Conservation (phyloP, 2,888 invertebrate species). For the Pecten maximus region DNA sequence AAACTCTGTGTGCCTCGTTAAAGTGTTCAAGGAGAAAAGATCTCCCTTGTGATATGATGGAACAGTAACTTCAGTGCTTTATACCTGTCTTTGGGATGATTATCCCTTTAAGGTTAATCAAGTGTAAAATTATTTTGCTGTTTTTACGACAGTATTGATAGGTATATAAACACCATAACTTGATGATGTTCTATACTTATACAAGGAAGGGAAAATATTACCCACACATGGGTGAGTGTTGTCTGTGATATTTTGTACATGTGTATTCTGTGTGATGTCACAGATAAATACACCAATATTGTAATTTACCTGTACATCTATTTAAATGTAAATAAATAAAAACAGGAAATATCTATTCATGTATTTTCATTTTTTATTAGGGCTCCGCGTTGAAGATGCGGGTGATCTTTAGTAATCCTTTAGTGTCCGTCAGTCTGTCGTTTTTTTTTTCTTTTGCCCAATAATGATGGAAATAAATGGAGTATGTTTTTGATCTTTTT, state of each 20-base stretch:
- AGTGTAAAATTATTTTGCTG: neutral
- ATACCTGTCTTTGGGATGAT: neutral
- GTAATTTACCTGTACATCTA: constrained; percentile 5
- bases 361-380: too few relatives aligned
- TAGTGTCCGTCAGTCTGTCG: too few relatives aligned
- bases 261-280: neutral
- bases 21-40: too few relatives aligned
- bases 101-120: neutral
- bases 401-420: too few relatives aligned
- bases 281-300: neutral
- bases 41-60: too few relatives aligned
- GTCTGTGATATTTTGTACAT: constrained; percentile 24
- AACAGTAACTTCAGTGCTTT: too few relatives aligned
- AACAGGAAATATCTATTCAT: too few relatives aligned
- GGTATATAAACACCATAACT: neutral
- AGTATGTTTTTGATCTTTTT: too few relatives aligned
- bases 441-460: too few relatives aligned
- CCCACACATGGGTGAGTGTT: neutral
- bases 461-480: too few relatives aligned
- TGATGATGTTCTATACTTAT: neutral
- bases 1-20: too few relatives aligned
- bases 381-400: too few relatives aligned
- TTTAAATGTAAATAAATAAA: constrained; percentile 20
- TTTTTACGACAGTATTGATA: neutral
- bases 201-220: neutral